Conservation (phyloP, 1,140 invertebrate species). For the Eciton burchellii region DNA sequence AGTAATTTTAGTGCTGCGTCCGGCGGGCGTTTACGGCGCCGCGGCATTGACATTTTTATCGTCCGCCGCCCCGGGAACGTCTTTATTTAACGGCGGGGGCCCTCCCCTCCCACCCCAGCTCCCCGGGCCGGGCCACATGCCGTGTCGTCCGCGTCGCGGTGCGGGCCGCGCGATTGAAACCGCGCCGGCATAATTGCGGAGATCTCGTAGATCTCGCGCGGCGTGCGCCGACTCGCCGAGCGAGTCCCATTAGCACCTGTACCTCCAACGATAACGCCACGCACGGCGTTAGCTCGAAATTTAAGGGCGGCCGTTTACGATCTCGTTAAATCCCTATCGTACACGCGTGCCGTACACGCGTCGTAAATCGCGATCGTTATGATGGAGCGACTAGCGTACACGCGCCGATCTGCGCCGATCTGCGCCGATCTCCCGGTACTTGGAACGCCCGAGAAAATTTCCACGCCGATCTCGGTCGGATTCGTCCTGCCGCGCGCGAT, state of each 20-base stretch:
- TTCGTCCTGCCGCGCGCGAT: no score
- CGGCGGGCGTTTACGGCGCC: conserved; percentile 49
- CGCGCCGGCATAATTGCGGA: conserved; percentile 35
- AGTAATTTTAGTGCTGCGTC: conserved; percentile 67
- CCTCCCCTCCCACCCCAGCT: not conserved
- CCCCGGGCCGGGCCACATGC: not conserved
- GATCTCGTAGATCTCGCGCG: not conserved
- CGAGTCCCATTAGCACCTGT: conserved; percentile 36
- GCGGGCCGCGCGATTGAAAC: conserved; percentile 19
- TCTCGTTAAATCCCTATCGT: conserved; percentile 15
- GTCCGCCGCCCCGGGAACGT: conserved; percentile 33
- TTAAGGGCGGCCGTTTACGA: conserved; percentile 34
- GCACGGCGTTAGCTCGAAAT: conserved; percentile 1
- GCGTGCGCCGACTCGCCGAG: conserved; percentile 31
- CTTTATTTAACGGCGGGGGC: conserved; percentile 14
- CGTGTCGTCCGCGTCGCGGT: no score
- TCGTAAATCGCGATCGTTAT: conserved; percentile 42
- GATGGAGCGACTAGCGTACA: not conserved
- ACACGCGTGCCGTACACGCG: not conserved
- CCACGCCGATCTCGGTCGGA: no score
- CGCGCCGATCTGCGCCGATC: not conserved
- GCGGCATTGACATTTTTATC: conserved; percentile 64
- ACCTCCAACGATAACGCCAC: conserved; percentile 10
- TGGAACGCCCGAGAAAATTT: no score
- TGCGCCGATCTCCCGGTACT: no score